These are phyloP conservation scores for Triplophysa bombifrons DNA, from an alignment of 2,797 vertebrate species.

Conservation along the genomic window DNA sequence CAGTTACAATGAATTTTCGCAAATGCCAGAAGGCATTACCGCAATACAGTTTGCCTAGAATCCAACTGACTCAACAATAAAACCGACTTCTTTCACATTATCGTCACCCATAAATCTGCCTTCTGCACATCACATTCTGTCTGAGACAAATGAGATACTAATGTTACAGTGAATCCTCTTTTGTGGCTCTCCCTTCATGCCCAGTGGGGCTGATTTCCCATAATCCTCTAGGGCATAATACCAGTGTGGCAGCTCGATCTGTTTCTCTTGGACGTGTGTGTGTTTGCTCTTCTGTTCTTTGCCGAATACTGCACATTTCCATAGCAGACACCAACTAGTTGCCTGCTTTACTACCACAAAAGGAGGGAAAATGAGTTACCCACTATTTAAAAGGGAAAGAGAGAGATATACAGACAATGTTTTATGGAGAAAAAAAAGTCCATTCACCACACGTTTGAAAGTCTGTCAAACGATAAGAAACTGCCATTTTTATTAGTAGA, in stretches of 20 bases:
- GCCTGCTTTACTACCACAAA: too few relatives aligned
- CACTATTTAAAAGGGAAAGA: too few relatives aligned
- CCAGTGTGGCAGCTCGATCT: slow-evolving; percentile 57
- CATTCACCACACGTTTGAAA: too few relatives aligned
- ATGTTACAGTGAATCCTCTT: slow-evolving; percentile 61
- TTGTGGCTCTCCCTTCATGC: background rate
- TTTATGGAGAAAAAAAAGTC: too few relatives aligned
- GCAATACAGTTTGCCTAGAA: background rate
- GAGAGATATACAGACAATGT: too few relatives aligned
- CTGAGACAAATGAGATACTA: slow-evolving; percentile 9
- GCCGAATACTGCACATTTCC: slow-evolving; percentile 72
- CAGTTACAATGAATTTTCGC: background rate
- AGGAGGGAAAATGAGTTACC: too few relatives aligned
- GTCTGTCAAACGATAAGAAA: too few relatives aligned
- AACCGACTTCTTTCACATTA: slow-evolving; percentile 1
- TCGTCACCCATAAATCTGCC: background rate
- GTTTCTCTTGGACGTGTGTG: slow-evolving; percentile 70
- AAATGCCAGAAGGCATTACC: background rate
- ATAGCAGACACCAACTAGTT: slow-evolving; percentile 50
- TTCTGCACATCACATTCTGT: background rate
- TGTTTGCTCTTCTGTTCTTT: slow-evolving; percentile 71
- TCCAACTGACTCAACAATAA: background rate
- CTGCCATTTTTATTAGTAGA: too few relatives aligned
- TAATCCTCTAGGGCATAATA: slow-evolving; percentile 35
- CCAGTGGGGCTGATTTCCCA: slow-evolving; percentile 26